Base-by-base conservation (phyloP, 2,888 invertebrate genomes). In the Silvanus unidentatus region DNA sequence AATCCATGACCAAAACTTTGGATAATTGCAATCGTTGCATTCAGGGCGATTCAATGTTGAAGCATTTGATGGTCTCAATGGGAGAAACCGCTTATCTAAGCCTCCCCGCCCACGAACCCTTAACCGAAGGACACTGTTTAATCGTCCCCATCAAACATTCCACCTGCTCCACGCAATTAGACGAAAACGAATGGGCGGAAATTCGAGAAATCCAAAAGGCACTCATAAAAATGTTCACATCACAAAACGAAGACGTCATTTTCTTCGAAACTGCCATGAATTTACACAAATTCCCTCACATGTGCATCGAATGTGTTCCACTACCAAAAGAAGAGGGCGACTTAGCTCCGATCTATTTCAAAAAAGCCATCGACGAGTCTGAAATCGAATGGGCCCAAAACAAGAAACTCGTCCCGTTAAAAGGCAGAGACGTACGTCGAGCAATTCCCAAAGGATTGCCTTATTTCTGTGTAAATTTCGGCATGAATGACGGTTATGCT, bases 341-440 rank as follows among this genome's bases (percentile, higher is more conserved):
- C 60, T 75, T 87, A 73, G 91, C 93, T 2, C 91, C 96, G 0
- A 94, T 98, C 62, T 98, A 95, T 72, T 98, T 98, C 70, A 96
- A 96, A 79, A 99, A 99, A 78, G 97, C 96, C 0, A 82, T 99
- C 45, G 78, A 90, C 60, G 98, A 99, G 69, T 92, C 91, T 53
- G 98, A 96, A 72, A 80, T 81, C 12, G 96, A 97, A 72, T 99
- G 97, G 96, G 80, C 91, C 2, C 84, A 86, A 62, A 99, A 99
- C 68, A 95, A 93, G 66, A 97, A 98, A 75, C 65, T 94, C 28
- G 78, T 93, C 1, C 81, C 86, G 40, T 70, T 92, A 2, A 64
- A 62, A 48, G 74, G 74, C 6, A 87, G 84, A 64, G 81, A 87
- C 66, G 76, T 98, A 14, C 78, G 92, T 34, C 80, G 79, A 63